Evolutionary conservation across 2,797 vertebrate genomes (phyloP).

Genomic region (Tapera naevia): DNA sequence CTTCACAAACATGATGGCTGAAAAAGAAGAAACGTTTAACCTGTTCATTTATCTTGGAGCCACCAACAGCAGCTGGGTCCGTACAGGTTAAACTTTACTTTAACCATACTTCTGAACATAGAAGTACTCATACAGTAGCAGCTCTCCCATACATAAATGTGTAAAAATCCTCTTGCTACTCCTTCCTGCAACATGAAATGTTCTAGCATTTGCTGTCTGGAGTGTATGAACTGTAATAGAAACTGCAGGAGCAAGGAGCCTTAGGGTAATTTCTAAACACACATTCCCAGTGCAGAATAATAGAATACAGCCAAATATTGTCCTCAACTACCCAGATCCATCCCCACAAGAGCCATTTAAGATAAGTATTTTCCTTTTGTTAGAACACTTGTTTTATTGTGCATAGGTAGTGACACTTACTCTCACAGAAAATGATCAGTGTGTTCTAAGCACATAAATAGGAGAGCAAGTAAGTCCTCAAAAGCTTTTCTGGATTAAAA

Average conservation of each 20-base stretch:
- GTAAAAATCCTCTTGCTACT: background rate
- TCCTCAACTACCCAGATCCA: background rate
- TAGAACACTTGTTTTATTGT: background rate
- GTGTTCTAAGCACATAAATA: background rate
- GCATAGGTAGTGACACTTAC: background rate
- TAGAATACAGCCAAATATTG: background rate
- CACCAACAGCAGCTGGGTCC: background rate
- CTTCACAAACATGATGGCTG: background rate
- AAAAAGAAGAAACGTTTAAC: background rate
- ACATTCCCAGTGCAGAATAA: background rate
- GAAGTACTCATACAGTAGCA: background rate
- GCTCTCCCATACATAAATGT: background rate
- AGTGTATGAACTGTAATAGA: background rate
- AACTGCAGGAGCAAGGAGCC: background rate
- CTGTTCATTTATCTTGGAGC: background rate
- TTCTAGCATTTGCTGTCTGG: background rate
- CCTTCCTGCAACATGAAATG: background rate
- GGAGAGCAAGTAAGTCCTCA: background rate
- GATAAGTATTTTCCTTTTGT: background rate
- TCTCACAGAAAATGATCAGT: background rate
- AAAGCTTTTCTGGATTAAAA: background rate
- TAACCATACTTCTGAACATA: background rate
- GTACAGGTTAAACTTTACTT: background rate
- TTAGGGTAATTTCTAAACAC: background rate
- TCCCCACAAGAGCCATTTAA: background rate